These are phyloP conservation scores for Rosalia funebris DNA, from an alignment of 2,888 invertebrate species.

Conservation along the genomic window DNA sequence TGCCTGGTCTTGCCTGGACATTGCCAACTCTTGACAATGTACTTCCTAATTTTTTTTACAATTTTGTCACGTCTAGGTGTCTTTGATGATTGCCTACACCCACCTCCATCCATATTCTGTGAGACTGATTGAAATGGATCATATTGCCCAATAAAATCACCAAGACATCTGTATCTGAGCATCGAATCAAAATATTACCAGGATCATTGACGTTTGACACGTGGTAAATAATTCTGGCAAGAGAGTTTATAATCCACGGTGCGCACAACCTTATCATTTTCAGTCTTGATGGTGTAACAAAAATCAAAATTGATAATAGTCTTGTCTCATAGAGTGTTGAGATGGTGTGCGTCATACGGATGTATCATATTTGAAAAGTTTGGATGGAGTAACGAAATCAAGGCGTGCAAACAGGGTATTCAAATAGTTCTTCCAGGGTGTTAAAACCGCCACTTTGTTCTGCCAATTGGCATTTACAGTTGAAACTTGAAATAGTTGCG, in stretches of 20 bases:
- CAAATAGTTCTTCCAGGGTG: too few species aligned
- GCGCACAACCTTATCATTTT: conserved; percentile 29
- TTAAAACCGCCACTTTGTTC: too few species aligned
- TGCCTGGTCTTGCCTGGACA: too few species aligned
- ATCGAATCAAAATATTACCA: conserved; percentile 23
- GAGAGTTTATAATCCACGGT: conserved; percentile 10
- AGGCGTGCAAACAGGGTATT: too few species aligned
- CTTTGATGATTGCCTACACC: conserved; percentile 13
- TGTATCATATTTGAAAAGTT: too few species aligned
- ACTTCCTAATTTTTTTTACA: conserved; percentile 35
- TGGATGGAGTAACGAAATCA: too few species aligned
- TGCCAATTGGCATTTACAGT: too few species aligned
- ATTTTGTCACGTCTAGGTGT: conserved; percentile 9
- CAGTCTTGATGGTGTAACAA: conserved; percentile 45
- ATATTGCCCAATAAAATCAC: conserved; percentile 16
- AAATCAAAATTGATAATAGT: conserved; percentile 37
- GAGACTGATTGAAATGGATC: neutral
- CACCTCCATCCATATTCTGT: conserved; percentile 1
- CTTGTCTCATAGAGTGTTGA: too few species aligned
- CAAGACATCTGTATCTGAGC: conserved; percentile 41
- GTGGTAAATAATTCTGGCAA: neutral
- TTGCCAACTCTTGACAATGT: conserved; percentile 40
- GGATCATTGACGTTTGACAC: neutral
- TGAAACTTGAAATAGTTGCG: too few species aligned
- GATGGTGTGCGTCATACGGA: too few species aligned